phyloP scores from a whole-genome alignment of 2,888 invertebrate genomes.

The Escarpia spicata region DNA sequence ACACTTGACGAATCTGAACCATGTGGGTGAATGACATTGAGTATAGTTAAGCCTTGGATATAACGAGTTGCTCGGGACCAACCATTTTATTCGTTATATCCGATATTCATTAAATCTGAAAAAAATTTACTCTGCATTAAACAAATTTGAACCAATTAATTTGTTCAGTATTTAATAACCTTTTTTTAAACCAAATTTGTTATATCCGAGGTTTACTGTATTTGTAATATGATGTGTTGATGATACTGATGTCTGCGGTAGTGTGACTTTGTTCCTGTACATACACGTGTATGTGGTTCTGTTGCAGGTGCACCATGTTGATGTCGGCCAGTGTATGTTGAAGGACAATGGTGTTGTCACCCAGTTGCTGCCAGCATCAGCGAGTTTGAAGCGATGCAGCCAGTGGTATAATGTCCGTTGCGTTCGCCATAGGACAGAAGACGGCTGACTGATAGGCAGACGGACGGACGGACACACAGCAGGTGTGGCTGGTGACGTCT shows the following conservation, averaged over 20 bases:
- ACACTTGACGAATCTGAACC: not conserved
- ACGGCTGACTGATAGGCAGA: not conserved
- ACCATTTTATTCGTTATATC: no score
- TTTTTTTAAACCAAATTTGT: no score
- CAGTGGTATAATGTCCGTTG: not conserved
- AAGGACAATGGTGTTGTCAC: slow-evolving; percentile 5
- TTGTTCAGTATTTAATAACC: no score
- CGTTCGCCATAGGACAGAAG: not conserved
- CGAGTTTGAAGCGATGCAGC: not conserved
- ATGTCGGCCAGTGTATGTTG: slow-evolving; percentile 16
- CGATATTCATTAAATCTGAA: no score
- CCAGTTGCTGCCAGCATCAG: not conserved
- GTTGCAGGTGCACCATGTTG: slow-evolving; percentile 13
- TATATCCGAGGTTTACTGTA: no score
- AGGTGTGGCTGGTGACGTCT: not conserved
- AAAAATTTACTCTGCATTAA: no score
- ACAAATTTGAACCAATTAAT: no score
- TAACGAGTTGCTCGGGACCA: no score
- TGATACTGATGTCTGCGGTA: not conserved
- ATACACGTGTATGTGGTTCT: not conserved
- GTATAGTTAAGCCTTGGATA: no score
- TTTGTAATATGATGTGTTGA: not conserved
- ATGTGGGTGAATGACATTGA: not conserved
- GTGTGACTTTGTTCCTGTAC: not conserved
- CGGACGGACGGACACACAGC: not conserved